Base-by-base conservation (phyloP, 2,888 invertebrate genomes). In the Scrobipalpa atriplicella region DNA sequence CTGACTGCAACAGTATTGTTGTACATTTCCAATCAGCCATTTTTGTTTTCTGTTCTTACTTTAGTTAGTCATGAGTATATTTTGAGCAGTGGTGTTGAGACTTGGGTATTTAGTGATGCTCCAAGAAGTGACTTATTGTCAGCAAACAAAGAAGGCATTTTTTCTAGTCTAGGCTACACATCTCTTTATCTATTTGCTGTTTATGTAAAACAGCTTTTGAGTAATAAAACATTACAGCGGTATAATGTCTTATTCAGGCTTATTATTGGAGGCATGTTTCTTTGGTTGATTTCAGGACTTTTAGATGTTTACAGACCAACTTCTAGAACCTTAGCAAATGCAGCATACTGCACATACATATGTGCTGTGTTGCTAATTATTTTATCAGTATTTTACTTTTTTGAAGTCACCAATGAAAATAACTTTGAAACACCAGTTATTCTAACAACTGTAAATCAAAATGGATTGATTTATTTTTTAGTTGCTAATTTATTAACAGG, bases 91-190 rank as follows among this genome's bases (percentile, higher is more conserved):
- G 95, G 95, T 0, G 79, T 97, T n/a, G 94, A 94, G 70, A 84
- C 94, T 0, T 98, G 95, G 94, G 95, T 98, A 0, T 94, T 97
- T 75, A 91, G 94, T 63, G 81, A 94, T 64, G 78, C 83, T 0
- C 84, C 92, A 0, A 93, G 97, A 68, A 84, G 86, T 52, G 93
- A 92, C 66, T 89, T 98, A 41, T 71, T 98, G 6, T 90, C 94
- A 58, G 97, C 98, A 0, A 99, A 99, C 86, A 94, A 97, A 67
- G 99, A 99, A 90, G 99, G 99, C 0, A 87, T 99, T 51, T 94
- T 95, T 21, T 98, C 99, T 0, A 92, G 95, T 47, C 89, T 96
- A 0, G 99, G 99, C 0, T 99, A 97, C 83, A 89, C 98, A 0
- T 94, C 96, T 0, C 87, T 99, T 6, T 98, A 98, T 85, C 92